Percentiles rank a stretch among this genome's conserved stretches.
Conservation (phyloP, 2,888 invertebrate genomes). For the Melanostoma mellinum region DNA sequence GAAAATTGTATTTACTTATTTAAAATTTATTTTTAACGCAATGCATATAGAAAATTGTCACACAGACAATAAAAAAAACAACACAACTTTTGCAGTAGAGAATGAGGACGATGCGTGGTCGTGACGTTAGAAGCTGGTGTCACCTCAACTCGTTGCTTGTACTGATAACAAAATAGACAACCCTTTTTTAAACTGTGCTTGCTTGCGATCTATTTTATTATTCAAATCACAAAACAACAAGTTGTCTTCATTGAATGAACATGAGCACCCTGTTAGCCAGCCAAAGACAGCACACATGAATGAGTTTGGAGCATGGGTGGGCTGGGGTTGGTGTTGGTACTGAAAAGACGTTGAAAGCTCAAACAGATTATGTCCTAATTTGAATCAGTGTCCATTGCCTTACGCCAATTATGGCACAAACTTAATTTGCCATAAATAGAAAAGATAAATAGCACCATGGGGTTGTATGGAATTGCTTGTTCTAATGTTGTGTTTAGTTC, state of each 20-base stretch:
- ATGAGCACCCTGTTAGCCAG: neutral
- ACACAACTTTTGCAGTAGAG: conserved; percentile 37
- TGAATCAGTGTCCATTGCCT: conserved; percentile 50
- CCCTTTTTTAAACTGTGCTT: conserved; percentile 37
- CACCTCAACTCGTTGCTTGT: conserved; percentile 14
- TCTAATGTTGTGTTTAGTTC: neutral
- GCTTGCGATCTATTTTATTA: conserved; percentile 61
- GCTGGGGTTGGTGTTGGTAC: neutral
- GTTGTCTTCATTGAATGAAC: conserved; percentile 27
- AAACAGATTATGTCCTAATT: conserved; percentile 36
- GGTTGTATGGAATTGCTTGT: conserved; percentile 5
- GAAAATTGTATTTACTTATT: conserved; percentile 18
- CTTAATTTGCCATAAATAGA: conserved; percentile 39
- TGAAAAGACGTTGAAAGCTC: conserved; percentile 16
- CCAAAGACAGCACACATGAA: neutral
- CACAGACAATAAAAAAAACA: neutral
- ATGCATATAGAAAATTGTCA: conserved; percentile 50
- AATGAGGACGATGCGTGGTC: conserved; percentile 57
- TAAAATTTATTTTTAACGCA: conserved; percentile 58
- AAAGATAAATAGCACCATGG: neutral
- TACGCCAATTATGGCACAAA: conserved; percentile 52
- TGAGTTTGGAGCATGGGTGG: neutral
- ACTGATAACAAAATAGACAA: conserved; percentile 55
- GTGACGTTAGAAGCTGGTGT: conserved; percentile 30
- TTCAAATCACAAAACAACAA: conserved; percentile 58